Evolutionary conservation across 2,888 invertebrate genomes (phyloP).

Genomic region (Carcina quercana): DNA sequence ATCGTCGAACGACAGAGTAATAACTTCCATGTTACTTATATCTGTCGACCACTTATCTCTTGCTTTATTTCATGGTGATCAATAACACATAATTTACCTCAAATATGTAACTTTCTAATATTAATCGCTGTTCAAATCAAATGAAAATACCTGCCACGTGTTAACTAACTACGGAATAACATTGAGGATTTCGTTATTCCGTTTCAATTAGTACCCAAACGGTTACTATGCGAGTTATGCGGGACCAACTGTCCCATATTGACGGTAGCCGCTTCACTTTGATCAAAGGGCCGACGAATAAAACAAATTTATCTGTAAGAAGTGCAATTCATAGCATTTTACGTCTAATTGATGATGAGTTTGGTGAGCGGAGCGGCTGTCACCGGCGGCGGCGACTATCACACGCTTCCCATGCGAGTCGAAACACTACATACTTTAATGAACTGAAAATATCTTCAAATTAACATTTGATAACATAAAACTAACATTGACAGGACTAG

Average conservation of each 20-base stretch:
- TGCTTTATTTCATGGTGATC: too few species aligned
- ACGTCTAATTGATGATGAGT: constrained; percentile 36
- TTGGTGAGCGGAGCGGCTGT: constrained; percentile 22
- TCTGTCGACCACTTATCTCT: too few species aligned
- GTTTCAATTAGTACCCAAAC: constrained; percentile 47
- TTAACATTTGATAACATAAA: neutral
- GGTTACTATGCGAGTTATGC: constrained; percentile 41
- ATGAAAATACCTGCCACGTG: constrained; percentile 21
- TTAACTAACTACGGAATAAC: too few species aligned
- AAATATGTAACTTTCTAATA: too few species aligned
- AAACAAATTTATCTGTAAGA: constrained; percentile 27
- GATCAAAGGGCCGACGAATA: constrained; percentile 35
- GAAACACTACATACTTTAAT: constrained; percentile 6
- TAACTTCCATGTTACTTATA: too few species aligned
- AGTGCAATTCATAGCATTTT: constrained; percentile 38
- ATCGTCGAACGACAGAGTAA: too few species aligned
- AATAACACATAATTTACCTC: too few species aligned
- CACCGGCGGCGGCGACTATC: constrained; percentile 33
- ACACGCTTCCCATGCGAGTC: constrained; percentile 21
- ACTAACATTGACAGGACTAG: neutral
- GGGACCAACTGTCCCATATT: constrained; percentile 24
- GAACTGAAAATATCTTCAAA: constrained; percentile 7
- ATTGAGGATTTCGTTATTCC: too few species aligned
- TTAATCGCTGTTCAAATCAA: too few species aligned
- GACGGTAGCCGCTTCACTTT: constrained; percentile 30